phyloP scores from a whole-genome alignment of 2,888 invertebrate species.

The Eurytoma californica region DNA sequence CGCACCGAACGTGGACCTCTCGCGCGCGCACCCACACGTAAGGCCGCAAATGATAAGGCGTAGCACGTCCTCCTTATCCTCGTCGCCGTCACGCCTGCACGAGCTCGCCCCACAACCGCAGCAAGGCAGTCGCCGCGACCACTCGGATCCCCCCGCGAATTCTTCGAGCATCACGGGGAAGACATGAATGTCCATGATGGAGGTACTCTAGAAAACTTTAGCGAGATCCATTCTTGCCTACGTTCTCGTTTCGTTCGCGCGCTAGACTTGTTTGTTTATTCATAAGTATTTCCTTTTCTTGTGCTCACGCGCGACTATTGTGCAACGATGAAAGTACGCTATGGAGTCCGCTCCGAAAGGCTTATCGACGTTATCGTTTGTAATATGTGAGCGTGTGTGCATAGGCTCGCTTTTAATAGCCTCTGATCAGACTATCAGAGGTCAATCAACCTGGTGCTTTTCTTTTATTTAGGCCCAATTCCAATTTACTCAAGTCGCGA shows the following conservation, averaged over 20 bases:
- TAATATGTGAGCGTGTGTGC: background rate
- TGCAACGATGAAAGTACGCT: constrained; percentile 12
- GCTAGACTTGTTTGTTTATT: background rate
- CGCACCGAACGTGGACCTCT: no score
- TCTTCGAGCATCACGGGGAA: constrained; percentile 54
- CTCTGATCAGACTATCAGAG: constrained; percentile 29
- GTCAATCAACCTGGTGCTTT: constrained; percentile 31
- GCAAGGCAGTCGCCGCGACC: background rate
- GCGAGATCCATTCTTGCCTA: background rate
- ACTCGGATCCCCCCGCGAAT: constrained; percentile 1
- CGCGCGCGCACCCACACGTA: background rate
- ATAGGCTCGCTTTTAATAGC: constrained; percentile 8
- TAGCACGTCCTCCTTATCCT: constrained; percentile 8
- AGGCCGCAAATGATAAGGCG: constrained; percentile 38
- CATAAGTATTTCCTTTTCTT: background rate
- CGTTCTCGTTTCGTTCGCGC: background rate
- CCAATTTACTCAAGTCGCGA: no score
- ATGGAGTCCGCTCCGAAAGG: background rate
- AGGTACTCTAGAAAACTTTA: constrained; percentile 58
- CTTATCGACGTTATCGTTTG: constrained; percentile 16
- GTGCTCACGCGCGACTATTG: background rate
- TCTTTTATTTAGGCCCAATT: background rate
- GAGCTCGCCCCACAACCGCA: no score
- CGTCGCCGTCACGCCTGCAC: background rate
- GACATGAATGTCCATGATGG: constrained; percentile 68